Evolutionary conservation across 2,113 vertebrate species (phyloP), one percentile per base, ranked within the genome.

Genomic region (Microtus ochrogaster): DNA sequence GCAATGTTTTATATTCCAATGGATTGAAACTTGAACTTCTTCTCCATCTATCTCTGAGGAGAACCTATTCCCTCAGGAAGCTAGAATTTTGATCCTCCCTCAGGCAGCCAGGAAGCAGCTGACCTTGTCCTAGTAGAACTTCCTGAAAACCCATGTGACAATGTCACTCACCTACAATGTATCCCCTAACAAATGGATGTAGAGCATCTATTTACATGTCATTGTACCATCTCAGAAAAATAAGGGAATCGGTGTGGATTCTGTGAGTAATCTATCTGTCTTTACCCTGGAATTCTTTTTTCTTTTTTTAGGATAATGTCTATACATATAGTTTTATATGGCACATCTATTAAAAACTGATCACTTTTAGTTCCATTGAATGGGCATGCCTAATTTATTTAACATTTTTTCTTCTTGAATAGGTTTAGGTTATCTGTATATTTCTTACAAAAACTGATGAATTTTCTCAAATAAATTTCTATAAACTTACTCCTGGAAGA

Each of bases 401-500:
- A 66, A 94, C 24, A 47, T 21, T 33, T 47, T 44, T 41, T 88
- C 65, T 13, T 33, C 73, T 91, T 33, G 9, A 72, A 91, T 88
- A 22, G 33, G 22, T 49, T 47, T 63, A 78, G 5, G 19, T 47
- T 93, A 58, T 89, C 11, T 84, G 11, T 11, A 65, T 39, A 72
- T 91, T 47, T 76, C 6, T 7, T 72, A 89, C 41, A 47, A 85
- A 47, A 89, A 95, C 58, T 49, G 4, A 61, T 81, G 30, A 7
- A 28, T 52, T 85, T 89, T 61, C 39, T 89, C 30, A 44, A 85
- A 68, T 30, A 33, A 65, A 68, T 95, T 89, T 94, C 65, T 86
- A 1, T 88, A 89, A 47, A n/a, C 21, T 90, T 78, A 84, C 84
- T 94, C 26, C n/a, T 73, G 66, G 26, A 61, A 79, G 89, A 58